Conservation (phyloP, 2,888 invertebrate genomes). For the Aleiodes testaceus region DNA sequence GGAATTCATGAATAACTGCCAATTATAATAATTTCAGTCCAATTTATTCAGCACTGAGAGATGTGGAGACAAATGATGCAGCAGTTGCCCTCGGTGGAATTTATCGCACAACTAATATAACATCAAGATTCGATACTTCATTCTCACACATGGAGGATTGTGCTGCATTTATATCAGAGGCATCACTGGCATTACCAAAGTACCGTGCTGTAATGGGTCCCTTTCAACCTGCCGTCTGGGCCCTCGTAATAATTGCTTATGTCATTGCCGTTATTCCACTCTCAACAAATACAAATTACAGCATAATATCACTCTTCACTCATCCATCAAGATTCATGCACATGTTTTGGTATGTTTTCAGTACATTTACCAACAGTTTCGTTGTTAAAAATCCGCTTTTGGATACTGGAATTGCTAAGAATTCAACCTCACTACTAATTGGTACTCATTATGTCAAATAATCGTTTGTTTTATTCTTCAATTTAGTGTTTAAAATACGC, state of each 20-base stretch:
- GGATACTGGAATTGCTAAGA: constrained; percentile 80
- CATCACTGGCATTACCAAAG: constrained; percentile 87
- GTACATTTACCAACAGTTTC: constrained; percentile 88
- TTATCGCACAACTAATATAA: constrained; percentile 77
- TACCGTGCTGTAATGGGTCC: constrained; percentile 89
- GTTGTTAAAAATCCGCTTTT: constrained; percentile 73
- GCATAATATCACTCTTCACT: constrained; percentile 80
- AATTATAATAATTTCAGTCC: constrained; percentile 71
- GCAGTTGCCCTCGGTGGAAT: constrained; percentile 84
- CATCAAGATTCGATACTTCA: constrained; percentile 77
- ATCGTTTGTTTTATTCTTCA: not conserved
- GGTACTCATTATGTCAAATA: constrained; percentile 73
- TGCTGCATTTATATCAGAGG: constrained; percentile 83
- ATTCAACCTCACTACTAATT: constrained; percentile 82
- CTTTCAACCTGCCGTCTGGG: constrained; percentile 88
- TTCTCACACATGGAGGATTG: constrained; percentile 83
- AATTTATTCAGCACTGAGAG: constrained; percentile 77
- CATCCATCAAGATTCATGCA: constrained; percentile 84
- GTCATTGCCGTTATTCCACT: constrained; percentile 84
- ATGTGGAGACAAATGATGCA: constrained; percentile 75
- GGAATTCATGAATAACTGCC: not conserved
- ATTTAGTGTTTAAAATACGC: not conserved
- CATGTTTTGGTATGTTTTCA: constrained; percentile 92
- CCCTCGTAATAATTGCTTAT: constrained; percentile 81
- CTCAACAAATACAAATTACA: constrained; percentile 81